Conservation (phyloP, 2,888 invertebrate species). For the Gymnoscelis rufifasciata region DNA sequence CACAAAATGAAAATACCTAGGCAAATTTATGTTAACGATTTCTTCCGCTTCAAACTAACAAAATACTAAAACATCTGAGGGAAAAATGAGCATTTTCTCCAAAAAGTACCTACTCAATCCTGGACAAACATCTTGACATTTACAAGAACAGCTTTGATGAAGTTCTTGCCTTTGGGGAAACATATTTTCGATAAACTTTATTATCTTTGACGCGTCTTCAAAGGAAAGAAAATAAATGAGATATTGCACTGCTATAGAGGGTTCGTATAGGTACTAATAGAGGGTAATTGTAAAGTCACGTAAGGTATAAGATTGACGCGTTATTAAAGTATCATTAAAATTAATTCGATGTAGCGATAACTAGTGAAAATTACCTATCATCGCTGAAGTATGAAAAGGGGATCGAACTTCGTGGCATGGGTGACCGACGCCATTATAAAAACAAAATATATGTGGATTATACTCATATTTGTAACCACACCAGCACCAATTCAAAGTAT, state of each 20-base stretch:
- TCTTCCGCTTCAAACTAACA: constrained; percentile 7
- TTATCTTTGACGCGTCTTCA: constrained; percentile 30
- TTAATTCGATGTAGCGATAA: no score
- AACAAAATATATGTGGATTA: no score
- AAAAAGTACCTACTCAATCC: constrained; percentile 11
- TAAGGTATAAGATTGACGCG: background rate
- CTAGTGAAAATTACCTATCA: no score
- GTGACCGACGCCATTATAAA: no score
- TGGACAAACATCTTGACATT: constrained; percentile 17
- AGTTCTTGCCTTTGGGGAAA: constrained; percentile 20
- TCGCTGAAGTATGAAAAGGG: no score
- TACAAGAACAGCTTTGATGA: constrained; percentile 22
- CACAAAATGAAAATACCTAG: no score
- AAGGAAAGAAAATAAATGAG: constrained; percentile 33
- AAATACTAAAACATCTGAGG: constrained; percentile 10
- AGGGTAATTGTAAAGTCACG: background rate
- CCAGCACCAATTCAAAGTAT: no score
- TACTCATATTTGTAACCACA: no score
- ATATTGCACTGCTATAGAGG: constrained; percentile 4
- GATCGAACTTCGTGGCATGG: no score
- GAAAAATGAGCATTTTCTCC: constrained; percentile 16
- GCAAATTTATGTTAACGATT: no score
- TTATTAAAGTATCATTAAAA: no score
- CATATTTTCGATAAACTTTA: constrained; percentile 20
- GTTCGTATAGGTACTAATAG: constrained; percentile 3